Evolutionary conservation across 2,797 vertebrate genomes (phyloP).

Genomic region (Falco naumanni): DNA sequence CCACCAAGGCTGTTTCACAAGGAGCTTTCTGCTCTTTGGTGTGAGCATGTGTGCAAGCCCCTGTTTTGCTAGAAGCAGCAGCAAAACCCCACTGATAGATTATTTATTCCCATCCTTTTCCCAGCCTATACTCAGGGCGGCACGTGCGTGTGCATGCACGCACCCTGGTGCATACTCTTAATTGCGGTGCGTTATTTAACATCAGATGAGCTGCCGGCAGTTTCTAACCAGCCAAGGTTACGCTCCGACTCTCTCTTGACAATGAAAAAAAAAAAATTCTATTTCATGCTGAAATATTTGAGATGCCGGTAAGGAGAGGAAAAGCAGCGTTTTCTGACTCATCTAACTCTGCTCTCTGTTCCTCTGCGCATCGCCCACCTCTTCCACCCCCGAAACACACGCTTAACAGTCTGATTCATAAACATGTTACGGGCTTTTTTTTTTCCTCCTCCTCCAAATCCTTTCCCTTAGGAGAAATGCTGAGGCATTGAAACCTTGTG

Average conservation of each 20-base stretch:
- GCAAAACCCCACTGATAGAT: rapidly evolving
- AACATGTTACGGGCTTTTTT: conserved; percentile 21
- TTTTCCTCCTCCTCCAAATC: background rate
- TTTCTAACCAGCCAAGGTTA: conserved; percentile 30
- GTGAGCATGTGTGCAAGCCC: rapidly evolving
- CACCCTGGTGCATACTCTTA: rapidly evolving
- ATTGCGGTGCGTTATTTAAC: background rate
- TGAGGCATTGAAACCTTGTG: background rate
- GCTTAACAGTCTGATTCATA: conserved; percentile 70
- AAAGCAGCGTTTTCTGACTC: conserved; percentile 70
- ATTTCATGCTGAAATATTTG: background rate
- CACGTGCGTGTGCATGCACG: background rate
- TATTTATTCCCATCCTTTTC: background rate
- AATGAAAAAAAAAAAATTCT: background rate
- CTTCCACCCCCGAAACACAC: conserved; percentile 69
- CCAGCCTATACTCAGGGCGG: background rate
- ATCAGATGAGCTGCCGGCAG: background rate
- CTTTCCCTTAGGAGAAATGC: conserved; percentile 46
- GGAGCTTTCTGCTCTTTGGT: background rate
- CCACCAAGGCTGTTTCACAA: rapidly evolving
- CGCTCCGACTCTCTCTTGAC: background rate
- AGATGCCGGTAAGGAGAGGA: conserved; percentile 9
- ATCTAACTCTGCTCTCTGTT: conserved; percentile 63
- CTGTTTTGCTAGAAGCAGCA: background rate
- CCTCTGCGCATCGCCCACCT: conserved; percentile 68